phyloP scores from a whole-genome alignment of 2,888 invertebrate genomes.

The Megastigmus dorsalis region DNA sequence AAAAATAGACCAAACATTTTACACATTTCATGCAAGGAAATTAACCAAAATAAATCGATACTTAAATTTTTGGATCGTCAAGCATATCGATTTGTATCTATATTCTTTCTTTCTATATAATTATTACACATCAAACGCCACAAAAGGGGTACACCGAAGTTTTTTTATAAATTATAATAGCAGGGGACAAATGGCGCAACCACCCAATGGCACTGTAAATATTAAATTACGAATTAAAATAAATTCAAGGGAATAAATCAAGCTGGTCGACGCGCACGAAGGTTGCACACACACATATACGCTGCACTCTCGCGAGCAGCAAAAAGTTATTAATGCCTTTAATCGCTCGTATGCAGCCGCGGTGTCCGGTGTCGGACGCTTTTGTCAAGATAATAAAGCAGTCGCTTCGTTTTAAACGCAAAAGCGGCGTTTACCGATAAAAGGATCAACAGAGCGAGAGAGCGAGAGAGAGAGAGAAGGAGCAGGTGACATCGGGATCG shows the following conservation, averaged over 20 bases:
- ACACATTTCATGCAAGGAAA: too few species aligned
- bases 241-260: neutral
- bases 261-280: neutral
- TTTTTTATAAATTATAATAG: too few species aligned
- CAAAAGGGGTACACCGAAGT: too few species aligned
- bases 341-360: neutral
- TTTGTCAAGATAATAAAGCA: conserved; percentile 31
- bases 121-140: too few species aligned
- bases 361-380: too few species aligned
- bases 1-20: too few species aligned
- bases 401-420: neutral
- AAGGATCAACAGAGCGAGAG: too few species aligned
- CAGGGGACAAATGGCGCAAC: too few species aligned
- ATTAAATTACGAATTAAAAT: neutral
- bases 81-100: too few species aligned
- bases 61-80: too few species aligned
- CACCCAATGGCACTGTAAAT: neutral
- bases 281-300: neutral
- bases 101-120: too few species aligned
- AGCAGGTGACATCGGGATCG: neutral
- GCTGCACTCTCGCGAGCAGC: neutral
- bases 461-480: neutral
- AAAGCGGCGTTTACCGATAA: neutral
- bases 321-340: conserved; percentile 5
- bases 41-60: too few species aligned